These are phyloP conservation scores for Dermatemys mawii DNA, from an alignment of 2,113 vertebrate genomes.

Conservation along the genomic window DNA sequence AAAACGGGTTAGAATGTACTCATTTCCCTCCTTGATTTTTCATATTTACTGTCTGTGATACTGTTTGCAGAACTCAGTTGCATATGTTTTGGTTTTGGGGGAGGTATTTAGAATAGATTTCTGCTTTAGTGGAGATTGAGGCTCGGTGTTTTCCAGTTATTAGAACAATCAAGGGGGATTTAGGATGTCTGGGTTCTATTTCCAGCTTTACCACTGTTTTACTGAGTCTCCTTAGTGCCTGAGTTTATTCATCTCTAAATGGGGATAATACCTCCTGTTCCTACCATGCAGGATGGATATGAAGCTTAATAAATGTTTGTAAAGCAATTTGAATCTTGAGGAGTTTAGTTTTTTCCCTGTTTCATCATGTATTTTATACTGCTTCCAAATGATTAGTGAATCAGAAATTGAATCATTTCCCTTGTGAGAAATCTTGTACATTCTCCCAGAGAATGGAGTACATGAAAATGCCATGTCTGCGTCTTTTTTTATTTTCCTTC, in stretches of 20 bases:
- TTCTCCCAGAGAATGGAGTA: not conserved
- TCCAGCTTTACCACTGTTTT: rapidly evolving
- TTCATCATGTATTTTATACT: not conserved
- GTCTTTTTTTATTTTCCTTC: not conserved
- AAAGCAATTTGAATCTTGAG: not conserved
- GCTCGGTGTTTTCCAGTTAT: not conserved
- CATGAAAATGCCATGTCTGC: not conserved
- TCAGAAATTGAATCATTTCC: not conserved
- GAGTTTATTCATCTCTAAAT: not conserved
- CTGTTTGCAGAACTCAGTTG: not conserved
- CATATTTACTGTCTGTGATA: not conserved
- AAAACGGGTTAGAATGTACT: not conserved
- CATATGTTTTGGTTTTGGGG: not conserved
- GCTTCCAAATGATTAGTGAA: conserved; percentile 11
- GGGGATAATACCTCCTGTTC: not conserved
- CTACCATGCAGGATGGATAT: not conserved
- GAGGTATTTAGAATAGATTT: not conserved
- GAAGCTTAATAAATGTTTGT: not conserved
- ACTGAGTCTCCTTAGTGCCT: not conserved
- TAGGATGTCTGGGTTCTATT: not conserved
- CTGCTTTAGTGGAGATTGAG: not conserved
- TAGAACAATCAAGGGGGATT: not conserved
- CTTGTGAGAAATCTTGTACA: not conserved
- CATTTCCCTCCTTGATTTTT: not conserved
- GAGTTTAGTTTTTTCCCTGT: not conserved